phyloP scores from a whole-genome alignment of 2,113 vertebrate genomes.

The Burhinus bistriatus region DNA sequence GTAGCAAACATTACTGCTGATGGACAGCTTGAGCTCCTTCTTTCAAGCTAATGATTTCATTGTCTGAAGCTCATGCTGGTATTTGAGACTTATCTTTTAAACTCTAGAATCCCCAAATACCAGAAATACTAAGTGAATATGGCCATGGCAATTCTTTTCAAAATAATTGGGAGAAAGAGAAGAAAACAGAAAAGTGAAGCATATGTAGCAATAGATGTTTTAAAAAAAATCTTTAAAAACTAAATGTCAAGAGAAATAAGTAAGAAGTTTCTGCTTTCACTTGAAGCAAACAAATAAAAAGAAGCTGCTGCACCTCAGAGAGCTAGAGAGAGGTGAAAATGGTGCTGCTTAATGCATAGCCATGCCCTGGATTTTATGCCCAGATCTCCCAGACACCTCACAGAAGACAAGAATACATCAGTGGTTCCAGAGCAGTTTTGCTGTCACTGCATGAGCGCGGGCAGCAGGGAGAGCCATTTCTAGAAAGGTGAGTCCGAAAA shows the following conservation, averaged over 20 bases:
- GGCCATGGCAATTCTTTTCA: background rate
- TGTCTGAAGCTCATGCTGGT: constrained; percentile 21
- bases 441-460: background rate
- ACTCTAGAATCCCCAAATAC: background rate
- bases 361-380: background rate
- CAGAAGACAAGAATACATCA: background rate
- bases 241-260: background rate
- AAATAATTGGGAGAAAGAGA: constrained; percentile 6
- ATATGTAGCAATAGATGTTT: background rate
- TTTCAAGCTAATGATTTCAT: constrained; percentile 13
- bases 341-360: background rate
- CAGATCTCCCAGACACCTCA: background rate
- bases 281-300: background rate
- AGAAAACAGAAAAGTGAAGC: background rate
- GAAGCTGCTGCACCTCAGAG: background rate
- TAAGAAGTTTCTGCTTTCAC: background rate
- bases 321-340: background rate
- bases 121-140: background rate
- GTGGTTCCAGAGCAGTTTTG: background rate
- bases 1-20: background rate
- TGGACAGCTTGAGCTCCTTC: background rate
- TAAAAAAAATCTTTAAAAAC: background rate
- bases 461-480: background rate
- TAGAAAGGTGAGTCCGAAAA: background rate
- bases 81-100: background rate